Base-by-base conservation (phyloP, 2,888 invertebrate species). In the Pammene aurita region DNA sequence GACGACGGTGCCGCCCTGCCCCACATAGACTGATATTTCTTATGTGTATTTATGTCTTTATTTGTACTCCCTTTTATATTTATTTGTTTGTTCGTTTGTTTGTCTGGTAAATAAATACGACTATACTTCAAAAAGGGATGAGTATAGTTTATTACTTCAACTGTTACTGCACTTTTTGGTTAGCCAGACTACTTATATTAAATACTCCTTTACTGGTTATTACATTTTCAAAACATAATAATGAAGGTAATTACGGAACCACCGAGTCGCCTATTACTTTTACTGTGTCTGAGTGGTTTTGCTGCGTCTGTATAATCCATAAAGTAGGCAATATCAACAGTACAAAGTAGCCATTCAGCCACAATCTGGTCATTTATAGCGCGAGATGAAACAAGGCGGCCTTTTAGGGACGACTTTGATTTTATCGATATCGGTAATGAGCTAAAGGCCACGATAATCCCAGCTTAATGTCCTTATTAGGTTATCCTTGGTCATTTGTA, bases 331-430 rank as follows among this genome's bases (percentile, higher is more conserved):
- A 90, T 89, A 87, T 84, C 78, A 50, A 62, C 80, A 82, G 80
- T 84, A 91, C 89, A 91, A 89, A 87, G 90, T 82, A 81, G 78
- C 84, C 84, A 88, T 91, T 92, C 90, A 91, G 85, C 82, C 82
- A 81, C 86, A 90, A 88, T 90, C 88, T 89, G 89, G 87, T 87
- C 89, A 87, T 89, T 91, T 90, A 89, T 86, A 83, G 88, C 83
- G 80, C 77, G 88, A 89, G 89, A 90, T 89, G 90, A 90, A 90
- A 90, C 89, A 87, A 88, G 85, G 83, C 84, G 82, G 76, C 76
- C 71, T 48, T 71, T 80, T 73, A 86, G 85, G 76, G 84, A 73
- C 69, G 82, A 35, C 58, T 67, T 44, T 63, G 65, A 72, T 73
- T 78, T 75, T 79, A 78, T 82, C 83, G 84, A 84, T 79, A 80